Percentiles rank a stretch among this genome's conserved stretches.
Evolutionary conservation across 1,140 invertebrate genomes (phyloP).

Genomic region (Ceratoteleas bidentatus): DNA sequence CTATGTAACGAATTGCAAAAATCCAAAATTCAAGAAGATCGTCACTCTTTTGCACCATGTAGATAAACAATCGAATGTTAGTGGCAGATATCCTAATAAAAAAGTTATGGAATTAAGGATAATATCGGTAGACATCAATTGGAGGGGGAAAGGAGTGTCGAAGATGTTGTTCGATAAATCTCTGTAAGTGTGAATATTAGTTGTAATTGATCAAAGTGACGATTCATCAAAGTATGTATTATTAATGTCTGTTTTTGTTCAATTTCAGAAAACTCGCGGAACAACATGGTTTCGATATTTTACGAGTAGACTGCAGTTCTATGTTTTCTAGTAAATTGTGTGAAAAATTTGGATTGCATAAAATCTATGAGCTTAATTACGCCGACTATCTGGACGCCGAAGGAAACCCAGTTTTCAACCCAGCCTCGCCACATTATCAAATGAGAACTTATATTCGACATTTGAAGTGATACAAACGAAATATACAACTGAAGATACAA

Average conservation of each 20-base stretch:
- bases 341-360: constrained; percentile 85
- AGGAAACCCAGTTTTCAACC: constrained; percentile 83
- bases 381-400: constrained; percentile 83
- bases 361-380: constrained; percentile 84
- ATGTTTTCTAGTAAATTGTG: constrained; percentile 87
- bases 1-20: constrained; percentile 78
- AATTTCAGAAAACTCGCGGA: constrained; percentile 83
- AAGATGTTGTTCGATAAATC: constrained; percentile 84
- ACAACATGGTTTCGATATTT: constrained; percentile 81
- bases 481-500: constrained; percentile 67
- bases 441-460: constrained; percentile 80
- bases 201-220: not conserved
- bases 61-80: constrained; percentile 82
- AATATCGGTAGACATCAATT: constrained; percentile 84
- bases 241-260: constrained; percentile 12
- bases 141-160: constrained; percentile 85
- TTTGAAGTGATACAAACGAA: constrained; percentile 35
- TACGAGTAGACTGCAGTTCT: constrained; percentile 85
- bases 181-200: constrained; percentile 79
- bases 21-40: constrained; percentile 85
- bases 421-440: constrained; percentile 82
- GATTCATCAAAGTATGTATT: too few relatives aligned
- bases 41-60: constrained; percentile 83
- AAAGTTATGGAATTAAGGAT: constrained; percentile 85
- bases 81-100: constrained; percentile 82